Base-by-base conservation (phyloP, 2,888 invertebrate genomes). In the Nysson spinosus region DNA sequence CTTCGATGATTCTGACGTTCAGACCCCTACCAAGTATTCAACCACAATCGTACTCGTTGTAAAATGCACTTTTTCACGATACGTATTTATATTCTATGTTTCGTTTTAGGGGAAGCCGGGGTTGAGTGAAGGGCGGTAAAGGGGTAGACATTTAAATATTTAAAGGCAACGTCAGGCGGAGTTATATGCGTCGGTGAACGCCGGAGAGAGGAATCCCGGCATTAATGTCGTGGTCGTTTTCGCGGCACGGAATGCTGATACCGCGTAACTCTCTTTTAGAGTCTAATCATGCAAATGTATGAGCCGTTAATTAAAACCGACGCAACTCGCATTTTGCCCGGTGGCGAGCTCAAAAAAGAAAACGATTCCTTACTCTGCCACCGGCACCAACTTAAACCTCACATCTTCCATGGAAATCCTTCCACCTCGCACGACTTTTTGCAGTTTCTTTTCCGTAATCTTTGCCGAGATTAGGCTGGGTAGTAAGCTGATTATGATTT, bases 221-320 rank as follows among this genome's bases (percentile, higher is more conserved):
- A 39, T 72, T 69, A 75, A 72, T 56, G 72, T 56, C 69, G 51
- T 37, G 58, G 55, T 69, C 58, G 68, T 63, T 75, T 66, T 51
- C 67, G 61, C 63, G 56, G 52, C 63, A 61, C 58, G 70, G 72
- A 75, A 75, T 68, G 65, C 54, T 12, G 70, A 68, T 72, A 66
- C 56, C 57, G 63, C 67, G 63, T 50, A 75, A 65, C 62, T 69
- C 54, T 49, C 60, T 61, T 64, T 57, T 65, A 63, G 56, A 49
- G 37, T 60, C 72, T 75, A 73, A 75, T 75, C 75, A 75, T 75
- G 75, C 72, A 75, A 73, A 75, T 75, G 68, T 70, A 72, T 63
- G 70, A 67, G 68, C 54, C 72, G 68, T 70, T 75, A 73, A 75
- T 75, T 75, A 75, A 75, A 70, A 72, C 39, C 71, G 63, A 61